A percentile compares a stretch with the other conserved stretches of the same genome.
Conservation (phyloP, 2,888 invertebrate species). For the Nemurella pictetii region DNA sequence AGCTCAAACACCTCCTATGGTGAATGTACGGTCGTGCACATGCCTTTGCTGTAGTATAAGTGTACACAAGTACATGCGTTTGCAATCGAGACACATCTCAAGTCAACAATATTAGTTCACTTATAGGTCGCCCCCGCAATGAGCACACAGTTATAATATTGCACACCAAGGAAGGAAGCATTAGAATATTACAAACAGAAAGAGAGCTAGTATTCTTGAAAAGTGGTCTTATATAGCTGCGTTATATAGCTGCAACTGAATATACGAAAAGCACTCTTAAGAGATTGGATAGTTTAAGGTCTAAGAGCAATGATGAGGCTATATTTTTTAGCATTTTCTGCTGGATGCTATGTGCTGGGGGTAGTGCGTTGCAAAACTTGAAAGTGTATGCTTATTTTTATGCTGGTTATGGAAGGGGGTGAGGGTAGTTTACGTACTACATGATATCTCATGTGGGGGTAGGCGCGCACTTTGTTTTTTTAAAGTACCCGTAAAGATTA, state of each 20-base stretch:
- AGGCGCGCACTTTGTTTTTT: neutral
- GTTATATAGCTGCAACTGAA: neutral
- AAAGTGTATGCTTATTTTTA: constrained; percentile 20
- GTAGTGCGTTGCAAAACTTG: constrained; percentile 24
- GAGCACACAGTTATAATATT: neutral
- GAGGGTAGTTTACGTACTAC: neutral
- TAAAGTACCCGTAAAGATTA: too few relatives aligned
- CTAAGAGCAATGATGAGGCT: constrained; percentile 41
- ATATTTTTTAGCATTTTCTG: constrained; percentile 32
- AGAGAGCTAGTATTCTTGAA: constrained; percentile 30
- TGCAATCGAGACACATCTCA: too few relatives aligned
- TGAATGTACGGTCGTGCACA: too few relatives aligned
- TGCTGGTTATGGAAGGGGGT: neutral
- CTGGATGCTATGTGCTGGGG: neutral
- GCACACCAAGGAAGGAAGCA: neutral
- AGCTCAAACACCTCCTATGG: too few relatives aligned
- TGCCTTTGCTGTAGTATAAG: too few relatives aligned
- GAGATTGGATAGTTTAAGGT: constrained; percentile 41
- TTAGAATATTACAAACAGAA: constrained; percentile 42
- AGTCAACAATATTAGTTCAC: neutral
- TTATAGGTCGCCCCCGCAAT: neutral
- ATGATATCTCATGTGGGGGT: neutral
- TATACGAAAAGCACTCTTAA: constrained; percentile 39
- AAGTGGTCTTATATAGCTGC: constrained; percentile 7
- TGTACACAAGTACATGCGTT: too few relatives aligned